phyloP scores from a whole-genome alignment of 1,140 invertebrate genomes.

The Zelostemma sp. region DNA sequence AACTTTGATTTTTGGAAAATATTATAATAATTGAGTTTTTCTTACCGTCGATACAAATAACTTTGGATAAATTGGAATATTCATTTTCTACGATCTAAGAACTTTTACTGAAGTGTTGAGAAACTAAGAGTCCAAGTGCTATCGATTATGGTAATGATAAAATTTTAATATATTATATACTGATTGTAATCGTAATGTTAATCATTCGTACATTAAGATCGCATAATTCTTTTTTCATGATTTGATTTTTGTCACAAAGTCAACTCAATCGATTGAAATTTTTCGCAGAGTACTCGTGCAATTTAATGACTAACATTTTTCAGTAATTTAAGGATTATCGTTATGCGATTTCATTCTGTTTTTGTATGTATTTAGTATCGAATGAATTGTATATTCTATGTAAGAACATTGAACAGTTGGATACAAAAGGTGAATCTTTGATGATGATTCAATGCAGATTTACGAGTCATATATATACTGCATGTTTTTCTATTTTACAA shows the following conservation, averaged over 20 bases:
- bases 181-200: constrained; percentile 4
- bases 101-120: constrained; percentile 5
- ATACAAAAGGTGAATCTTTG: background rate
- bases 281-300: constrained; percentile 3
- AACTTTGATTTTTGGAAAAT: too few relatives aligned
- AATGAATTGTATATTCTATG: constrained; percentile 7
- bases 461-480: background rate
- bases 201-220: background rate
- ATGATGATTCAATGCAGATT: constrained; percentile 6
- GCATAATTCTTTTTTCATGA: background rate
- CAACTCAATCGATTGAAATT: background rate
- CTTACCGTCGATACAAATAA: too few relatives aligned
- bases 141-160: background rate
- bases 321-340: constrained; percentile 4
- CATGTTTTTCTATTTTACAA: constrained; percentile 4
- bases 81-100: background rate
- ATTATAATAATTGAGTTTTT: too few relatives aligned
- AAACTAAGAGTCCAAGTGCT: constrained; percentile 1
- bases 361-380: constrained; percentile 10
- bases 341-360: background rate
- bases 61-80: too few relatives aligned
- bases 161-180: constrained; percentile 5
- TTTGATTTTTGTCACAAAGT: background rate
- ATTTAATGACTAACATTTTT: constrained; percentile 5
- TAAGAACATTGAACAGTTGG: background rate